Base-by-base conservation (phyloP, 2,888 invertebrate genomes). In the Drosophila falleni region DNA sequence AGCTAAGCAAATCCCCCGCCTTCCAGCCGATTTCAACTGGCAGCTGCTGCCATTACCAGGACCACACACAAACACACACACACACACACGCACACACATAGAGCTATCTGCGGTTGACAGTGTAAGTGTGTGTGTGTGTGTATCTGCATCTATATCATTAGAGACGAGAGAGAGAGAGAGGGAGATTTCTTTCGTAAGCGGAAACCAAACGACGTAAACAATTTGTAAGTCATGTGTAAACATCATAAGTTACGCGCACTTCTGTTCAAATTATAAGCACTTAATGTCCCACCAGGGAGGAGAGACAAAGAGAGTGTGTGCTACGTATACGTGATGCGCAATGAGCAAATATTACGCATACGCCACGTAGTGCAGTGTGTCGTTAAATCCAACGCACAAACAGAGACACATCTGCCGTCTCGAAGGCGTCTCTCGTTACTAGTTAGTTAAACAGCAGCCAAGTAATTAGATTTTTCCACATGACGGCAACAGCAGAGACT, bases 221-320 rank as follows among this genome's bases (percentile, higher is more conserved):
- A 89, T 89, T 89, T 89, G 88, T 87, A 88, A 89, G 88, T 83
- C 88, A 89, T 89, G 89, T 88, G 85, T 84, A 89, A 89, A 87
- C 88, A 88, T 84, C 81, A 81, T 89, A 89, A 84, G 89, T 87
- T 76, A 79, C 79, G 81, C 82, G 84, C 80, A 74, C 81, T 77
- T 73, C 76, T 65, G 81, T 82, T 75, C 81, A 87, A 87, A 86
- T 87, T 86, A 87, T 87, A 87, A 87, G 81, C 86, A 85, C 83
- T 87, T 87, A 87, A 87, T 83, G 80, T 78, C 65, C 70, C 77
- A 74, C 78, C 64, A 39, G 75, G 74, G 68, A 78, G 31, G 37
- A 5, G 35, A n/a, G 33, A 31, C 50, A 39, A 49, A 10, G 15
- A 16, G 9, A 29, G 47, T 59, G 8, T 59, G 8, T n/a, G 23